phyloP scores from a whole-genome alignment of 2,797 vertebrate genomes.

The Sebastes jordani region DNA sequence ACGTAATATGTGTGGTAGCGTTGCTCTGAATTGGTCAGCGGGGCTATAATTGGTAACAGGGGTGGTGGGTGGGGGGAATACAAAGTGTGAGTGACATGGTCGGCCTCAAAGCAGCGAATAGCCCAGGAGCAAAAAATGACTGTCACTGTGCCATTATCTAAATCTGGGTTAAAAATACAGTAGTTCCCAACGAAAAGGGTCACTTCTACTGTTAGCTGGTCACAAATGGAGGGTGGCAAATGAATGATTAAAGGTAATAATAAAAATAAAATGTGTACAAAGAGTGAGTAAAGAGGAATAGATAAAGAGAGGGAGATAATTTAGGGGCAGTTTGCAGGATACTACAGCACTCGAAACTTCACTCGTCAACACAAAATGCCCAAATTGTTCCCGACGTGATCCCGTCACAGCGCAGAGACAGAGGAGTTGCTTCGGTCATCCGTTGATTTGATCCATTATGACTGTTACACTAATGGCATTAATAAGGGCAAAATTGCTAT shows the following conservation, averaged over 20 bases:
- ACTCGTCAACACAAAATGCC: constrained; percentile 81
- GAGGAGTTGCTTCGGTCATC: constrained; percentile 82
- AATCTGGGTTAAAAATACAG: constrained; percentile 67
- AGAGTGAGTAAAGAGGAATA: not conserved
- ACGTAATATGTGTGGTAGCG: constrained; percentile 8
- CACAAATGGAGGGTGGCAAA: constrained; percentile 10
- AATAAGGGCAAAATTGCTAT: constrained; percentile 88
- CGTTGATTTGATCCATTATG: constrained; percentile 85
- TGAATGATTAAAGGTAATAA: not conserved
- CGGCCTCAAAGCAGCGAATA: constrained; percentile 48
- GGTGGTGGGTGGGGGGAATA: not conserved
- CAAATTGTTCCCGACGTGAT: constrained; percentile 82
- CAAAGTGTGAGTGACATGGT: constrained; percentile 69
- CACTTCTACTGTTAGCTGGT: constrained; percentile 47
- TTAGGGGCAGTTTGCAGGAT: constrained; percentile 53
- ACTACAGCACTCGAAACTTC: constrained; percentile 73
- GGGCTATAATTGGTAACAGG: constrained; percentile 54
- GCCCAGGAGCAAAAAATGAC: constrained; percentile 57
- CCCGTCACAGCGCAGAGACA: constrained; percentile 79
- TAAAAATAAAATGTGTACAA: constrained; percentile 1
- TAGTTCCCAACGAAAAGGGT: constrained; percentile 39
- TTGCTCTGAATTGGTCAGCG: constrained; percentile 54
- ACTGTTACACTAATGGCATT: constrained; percentile 89
- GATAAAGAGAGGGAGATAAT: constrained; percentile 42
- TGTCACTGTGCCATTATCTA: constrained; percentile 55